These are phyloP conservation scores for Benitochromis conjunctus DNA, from an alignment of 2,113 vertebrate genomes.

Conservation along the genomic window DNA sequence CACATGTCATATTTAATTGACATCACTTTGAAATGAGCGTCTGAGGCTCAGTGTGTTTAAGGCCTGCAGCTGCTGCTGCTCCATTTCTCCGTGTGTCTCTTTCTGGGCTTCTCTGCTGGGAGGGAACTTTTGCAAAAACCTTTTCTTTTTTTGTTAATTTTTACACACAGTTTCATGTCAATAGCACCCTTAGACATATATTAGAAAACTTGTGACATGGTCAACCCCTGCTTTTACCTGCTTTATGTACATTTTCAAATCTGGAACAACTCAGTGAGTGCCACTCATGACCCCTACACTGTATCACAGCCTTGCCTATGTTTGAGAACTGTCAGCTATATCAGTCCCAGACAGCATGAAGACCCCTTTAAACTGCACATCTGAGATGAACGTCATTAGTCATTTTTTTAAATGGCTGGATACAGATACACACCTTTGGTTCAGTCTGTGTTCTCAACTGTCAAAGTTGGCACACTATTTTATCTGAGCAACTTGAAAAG, in stretches of 20 bases:
- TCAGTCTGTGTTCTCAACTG: not conserved
- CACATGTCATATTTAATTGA: not conserved
- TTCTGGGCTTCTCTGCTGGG: not conserved
- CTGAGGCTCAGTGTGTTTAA: not conserved
- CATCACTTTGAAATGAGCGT: not conserved
- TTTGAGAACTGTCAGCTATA: not conserved
- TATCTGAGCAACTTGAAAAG: slow-evolving; percentile 36
- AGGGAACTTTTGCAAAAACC: fast-evolving
- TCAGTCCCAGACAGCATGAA: not conserved
- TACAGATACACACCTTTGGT: not conserved
- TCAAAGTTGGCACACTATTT: not conserved
- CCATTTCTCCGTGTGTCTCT: not conserved
- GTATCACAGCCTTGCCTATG: no score
- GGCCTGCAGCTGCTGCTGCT: not conserved
- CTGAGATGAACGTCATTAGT: not conserved
- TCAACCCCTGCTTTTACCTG: not conserved
- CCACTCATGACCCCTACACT: no score
- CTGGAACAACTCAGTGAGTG: no score
- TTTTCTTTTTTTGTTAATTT: fast-evolving
- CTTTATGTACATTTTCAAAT: no score
- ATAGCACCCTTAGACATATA: not conserved
- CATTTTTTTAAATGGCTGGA: not conserved
- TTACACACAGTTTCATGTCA: not conserved
- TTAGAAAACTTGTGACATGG: not conserved
- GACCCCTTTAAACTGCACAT: not conserved